Base-by-base conservation (phyloP, 2,888 invertebrate species). In the Ctena decussata region DNA sequence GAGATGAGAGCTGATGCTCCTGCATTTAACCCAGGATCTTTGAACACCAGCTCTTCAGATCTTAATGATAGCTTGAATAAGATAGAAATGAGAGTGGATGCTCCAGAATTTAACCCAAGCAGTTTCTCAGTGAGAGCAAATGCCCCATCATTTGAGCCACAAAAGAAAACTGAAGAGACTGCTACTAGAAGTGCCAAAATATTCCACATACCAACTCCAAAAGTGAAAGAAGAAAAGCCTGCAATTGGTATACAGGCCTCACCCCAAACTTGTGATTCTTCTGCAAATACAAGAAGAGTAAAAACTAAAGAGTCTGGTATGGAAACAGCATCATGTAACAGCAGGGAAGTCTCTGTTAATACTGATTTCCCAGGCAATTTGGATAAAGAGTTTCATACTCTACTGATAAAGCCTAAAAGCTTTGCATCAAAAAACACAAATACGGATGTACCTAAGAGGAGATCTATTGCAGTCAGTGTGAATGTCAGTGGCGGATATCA, bases 261-360 rank as follows among this genome's bases (percentile, higher is more conserved):
- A 15, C 87, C 85, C n/a, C 37, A 73, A 27, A 74, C 72, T 24
- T 60, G 44, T 6, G 35, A 73, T 11, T 39, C 39, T 21, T 60
- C 60, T 60, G 76, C 78, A 1, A 82, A 74, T 41, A 84, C 84
- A 37, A 72, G 70, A 37, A 80, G 49, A 24, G 57, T 77, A 0
- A 80, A 60, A 30, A 82, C 70, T 32, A 85, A 76, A 72, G 87
- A 87, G 0, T 65, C 35, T 41, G 15, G 77, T 37, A 83, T 72
- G 18, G 57, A 11, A 12, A 87, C 87, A n/a, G 35, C 30, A n/a
- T 74, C 39, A 32, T 85, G 85, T 76, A 57, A 80, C 18, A 78
- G 30, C 18, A 44, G 85, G 32, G 85, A 83, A 35, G 87, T 87
- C 24, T 53, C 35, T 69, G 80, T 87, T 15, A 85, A 82, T 53